Conservation (phyloP, 2,888 invertebrate genomes). For the Osmoderma eremita region DNA sequence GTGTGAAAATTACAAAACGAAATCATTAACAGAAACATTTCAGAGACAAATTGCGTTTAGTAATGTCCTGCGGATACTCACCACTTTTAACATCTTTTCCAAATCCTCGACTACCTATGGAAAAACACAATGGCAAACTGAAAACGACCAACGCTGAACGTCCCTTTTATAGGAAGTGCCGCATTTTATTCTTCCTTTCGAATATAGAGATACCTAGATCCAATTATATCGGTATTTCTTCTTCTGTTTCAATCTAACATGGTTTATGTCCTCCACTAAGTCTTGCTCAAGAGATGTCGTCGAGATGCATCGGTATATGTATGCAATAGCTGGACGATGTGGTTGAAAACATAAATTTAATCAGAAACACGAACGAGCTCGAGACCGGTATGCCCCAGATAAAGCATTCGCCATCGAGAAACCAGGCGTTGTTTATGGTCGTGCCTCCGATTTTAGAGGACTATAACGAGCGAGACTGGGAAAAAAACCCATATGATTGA, state of each 20-base stretch:
- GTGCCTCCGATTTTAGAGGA: conserved; percentile 24
- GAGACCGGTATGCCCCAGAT: conserved; percentile 21
- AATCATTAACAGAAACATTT: not conserved
- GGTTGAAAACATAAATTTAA: conserved; percentile 21
- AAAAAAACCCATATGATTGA: conserved; percentile 17
- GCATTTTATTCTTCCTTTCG: conserved; percentile 4
- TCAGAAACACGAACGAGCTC: not conserved
- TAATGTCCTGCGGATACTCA: not conserved
- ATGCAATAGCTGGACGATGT: not conserved
- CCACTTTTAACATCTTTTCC: conserved; percentile 6
- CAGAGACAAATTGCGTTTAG: not conserved
- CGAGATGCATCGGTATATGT: not conserved
- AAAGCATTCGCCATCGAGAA: conserved; percentile 14
- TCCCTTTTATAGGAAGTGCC: conserved; percentile 25
- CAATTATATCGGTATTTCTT: conserved; percentile 26
- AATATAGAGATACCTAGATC: conserved; percentile 17
- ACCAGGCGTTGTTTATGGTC: conserved; percentile 24
- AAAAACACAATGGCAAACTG: conserved; percentile 29
- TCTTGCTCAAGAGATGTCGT: conserved; percentile 23
- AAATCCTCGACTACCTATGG: not conserved
- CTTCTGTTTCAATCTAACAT: conserved; percentile 7
- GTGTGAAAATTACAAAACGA: not conserved
- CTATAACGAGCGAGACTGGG: not conserved
- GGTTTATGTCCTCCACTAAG: conserved; percentile 14
- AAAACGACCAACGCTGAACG: not conserved